Conservation (phyloP, 2,113 vertebrate genomes). For the Galeopterus variegatus region DNA sequence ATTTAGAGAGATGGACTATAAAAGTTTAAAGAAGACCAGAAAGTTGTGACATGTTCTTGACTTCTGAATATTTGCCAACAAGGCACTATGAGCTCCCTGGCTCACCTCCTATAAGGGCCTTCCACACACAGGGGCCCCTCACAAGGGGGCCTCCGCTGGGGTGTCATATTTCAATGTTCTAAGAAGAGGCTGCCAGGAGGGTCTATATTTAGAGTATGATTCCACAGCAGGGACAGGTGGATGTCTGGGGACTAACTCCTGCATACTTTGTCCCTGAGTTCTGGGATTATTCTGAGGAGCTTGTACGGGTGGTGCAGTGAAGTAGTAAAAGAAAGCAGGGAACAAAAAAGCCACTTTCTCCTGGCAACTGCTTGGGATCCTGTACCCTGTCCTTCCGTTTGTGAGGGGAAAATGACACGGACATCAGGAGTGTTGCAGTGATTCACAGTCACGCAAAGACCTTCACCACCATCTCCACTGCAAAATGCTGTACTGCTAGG, state of each 20-base stretch:
- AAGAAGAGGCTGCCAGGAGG: conserved; percentile 52
- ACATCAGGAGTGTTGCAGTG: neutral
- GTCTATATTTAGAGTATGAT: conserved; percentile 74
- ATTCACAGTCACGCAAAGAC: neutral
- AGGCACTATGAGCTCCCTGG: conserved; percentile 26
- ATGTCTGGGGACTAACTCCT: conserved; percentile 54
- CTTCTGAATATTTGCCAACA: conserved; percentile 65
- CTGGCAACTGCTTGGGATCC: neutral
- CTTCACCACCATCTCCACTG: neutral
- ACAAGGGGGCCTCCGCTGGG: neutral
- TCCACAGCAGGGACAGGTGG: conserved; percentile 52
- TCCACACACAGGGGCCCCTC: conserved; percentile 25
- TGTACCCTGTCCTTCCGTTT: neutral
- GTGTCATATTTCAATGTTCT: conserved; percentile 54
- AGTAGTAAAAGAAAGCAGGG: conserved; percentile 18
- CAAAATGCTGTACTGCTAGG: neutral
- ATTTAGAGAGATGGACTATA: conserved; percentile 14
- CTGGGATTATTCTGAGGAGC: conserved; percentile 53
- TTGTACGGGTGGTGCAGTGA: neutral
- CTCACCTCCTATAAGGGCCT: conserved; percentile 43
- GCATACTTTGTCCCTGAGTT: conserved; percentile 63
- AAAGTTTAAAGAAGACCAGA: conserved; percentile 43
- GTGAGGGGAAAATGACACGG: conserved; percentile 11
- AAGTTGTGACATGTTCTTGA: neutral
- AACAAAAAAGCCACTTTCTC: conserved; percentile 8